phyloP scores from a whole-genome alignment of 1,140 invertebrate genomes.

The Lordiphosa mommai region DNA sequence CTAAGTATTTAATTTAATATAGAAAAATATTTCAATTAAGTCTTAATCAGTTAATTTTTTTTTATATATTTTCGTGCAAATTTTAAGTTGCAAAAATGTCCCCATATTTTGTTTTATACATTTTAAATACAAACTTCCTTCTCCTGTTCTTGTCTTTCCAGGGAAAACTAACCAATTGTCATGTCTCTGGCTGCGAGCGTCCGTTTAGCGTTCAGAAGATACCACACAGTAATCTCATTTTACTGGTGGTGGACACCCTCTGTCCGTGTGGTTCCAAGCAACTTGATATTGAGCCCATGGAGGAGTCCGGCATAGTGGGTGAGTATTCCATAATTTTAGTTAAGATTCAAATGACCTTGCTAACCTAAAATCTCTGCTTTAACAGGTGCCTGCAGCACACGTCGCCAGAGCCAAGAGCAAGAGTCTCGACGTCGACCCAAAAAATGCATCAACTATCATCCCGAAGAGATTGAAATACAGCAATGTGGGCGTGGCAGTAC shows the following conservation, averaged over 20 bases:
- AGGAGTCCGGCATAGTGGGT: slow-evolving; percentile 81
- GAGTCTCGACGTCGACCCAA: slow-evolving; percentile 85
- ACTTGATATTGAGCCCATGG: slow-evolving; percentile 88
- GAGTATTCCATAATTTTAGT: slow-evolving; percentile 1
- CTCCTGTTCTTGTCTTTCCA: too few relatives aligned
- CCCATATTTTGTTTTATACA: too few relatives aligned
- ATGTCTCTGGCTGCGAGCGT: slow-evolving; percentile 92
- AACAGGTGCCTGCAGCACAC: slow-evolving; percentile 80
- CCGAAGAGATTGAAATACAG: slow-evolving; percentile 89
- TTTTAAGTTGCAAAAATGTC: too few relatives aligned
- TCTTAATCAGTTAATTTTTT: too few relatives aligned
- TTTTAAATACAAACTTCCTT: too few relatives aligned
- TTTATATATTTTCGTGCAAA: too few relatives aligned
- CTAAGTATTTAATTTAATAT: too few relatives aligned
- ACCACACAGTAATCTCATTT: slow-evolving; percentile 93
- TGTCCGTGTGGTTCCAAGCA: slow-evolving; percentile 93
- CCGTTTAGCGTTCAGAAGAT: slow-evolving; percentile 96
- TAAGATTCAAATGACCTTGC: neutral
- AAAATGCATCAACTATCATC: slow-evolving; percentile 93
- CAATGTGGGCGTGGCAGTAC: slow-evolving; percentile 83
- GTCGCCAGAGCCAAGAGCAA: slow-evolving; percentile 81
- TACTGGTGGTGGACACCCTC: slow-evolving; percentile 92
- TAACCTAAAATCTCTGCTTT: neutral
- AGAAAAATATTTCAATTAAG: too few relatives aligned
- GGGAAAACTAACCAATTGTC: slow-evolving; percentile 95